phyloP scores from a whole-genome alignment of 1,140 invertebrate genomes.

The Nasonia vitripennis region DNA sequence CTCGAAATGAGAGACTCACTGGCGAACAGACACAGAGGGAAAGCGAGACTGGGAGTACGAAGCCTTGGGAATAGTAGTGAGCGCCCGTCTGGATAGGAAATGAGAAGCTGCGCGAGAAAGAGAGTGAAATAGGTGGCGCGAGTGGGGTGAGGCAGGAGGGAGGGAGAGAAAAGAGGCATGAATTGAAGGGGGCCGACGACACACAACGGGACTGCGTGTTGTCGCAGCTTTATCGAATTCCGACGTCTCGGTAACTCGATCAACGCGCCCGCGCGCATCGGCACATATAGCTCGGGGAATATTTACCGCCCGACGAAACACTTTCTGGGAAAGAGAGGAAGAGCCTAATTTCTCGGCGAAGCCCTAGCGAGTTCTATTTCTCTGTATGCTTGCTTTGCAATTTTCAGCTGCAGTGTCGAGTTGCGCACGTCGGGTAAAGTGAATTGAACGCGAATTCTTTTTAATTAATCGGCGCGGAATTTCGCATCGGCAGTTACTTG shows the following conservation, averaged over 20 bases:
- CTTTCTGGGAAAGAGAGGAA: not conserved
- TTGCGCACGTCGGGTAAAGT: too few relatives aligned
- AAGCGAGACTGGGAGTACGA: not conserved
- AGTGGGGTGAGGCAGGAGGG: not conserved
- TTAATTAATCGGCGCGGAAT: too few relatives aligned
- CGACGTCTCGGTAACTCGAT: conserved; percentile 58
- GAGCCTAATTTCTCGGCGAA: conserved; percentile 13
- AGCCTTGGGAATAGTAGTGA: conserved; percentile 38
- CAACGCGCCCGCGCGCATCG: conserved; percentile 38
- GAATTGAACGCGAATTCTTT: too few relatives aligned
- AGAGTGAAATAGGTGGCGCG: not conserved
- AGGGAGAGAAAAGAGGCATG: conserved; percentile 31
- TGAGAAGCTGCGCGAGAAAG: conserved; percentile 14
- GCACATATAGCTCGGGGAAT: conserved; percentile 52
- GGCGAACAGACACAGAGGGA: not conserved
- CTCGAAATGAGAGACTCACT: conserved; percentile 13
- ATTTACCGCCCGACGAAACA: conserved; percentile 51
- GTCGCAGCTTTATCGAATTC: conserved; percentile 63
- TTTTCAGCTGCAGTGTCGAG: not conserved
- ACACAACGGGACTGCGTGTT: conserved; percentile 44
- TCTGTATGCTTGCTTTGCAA: not conserved
- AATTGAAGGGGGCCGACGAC: conserved; percentile 15
- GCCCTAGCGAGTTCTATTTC: not conserved
- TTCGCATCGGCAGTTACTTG: too few relatives aligned
- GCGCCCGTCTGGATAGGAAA: conserved; percentile 49